These are phyloP conservation scores for Cephus cinctus DNA, from an alignment of 1,140 invertebrate species.

Conservation along the genomic window DNA sequence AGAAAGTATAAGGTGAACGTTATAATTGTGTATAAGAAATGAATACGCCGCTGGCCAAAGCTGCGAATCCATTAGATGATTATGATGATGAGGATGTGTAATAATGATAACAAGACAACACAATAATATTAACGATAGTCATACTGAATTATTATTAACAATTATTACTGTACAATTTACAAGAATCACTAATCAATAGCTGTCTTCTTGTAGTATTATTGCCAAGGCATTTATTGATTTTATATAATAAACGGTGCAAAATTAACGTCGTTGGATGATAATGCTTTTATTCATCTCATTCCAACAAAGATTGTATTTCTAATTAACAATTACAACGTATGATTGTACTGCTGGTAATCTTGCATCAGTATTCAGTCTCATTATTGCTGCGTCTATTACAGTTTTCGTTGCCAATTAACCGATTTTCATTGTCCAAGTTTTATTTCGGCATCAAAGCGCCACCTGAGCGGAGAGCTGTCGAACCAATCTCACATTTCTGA, in stretches of 20 bases:
- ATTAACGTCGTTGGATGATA: constrained; percentile 12
- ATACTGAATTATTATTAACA: constrained; percentile 18
- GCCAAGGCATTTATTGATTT: constrained; percentile 28
- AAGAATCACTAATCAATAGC: constrained; percentile 21
- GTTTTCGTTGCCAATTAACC: too few relatives aligned
- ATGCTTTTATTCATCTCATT: too few relatives aligned
- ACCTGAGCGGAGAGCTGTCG: too few relatives aligned
- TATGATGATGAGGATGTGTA: constrained; percentile 11
- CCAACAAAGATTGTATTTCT: too few relatives aligned
- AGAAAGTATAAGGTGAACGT: constrained; percentile 12
- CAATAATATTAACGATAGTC: constrained; percentile 11
- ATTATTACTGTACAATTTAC: constrained; percentile 26
- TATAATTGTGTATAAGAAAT: constrained; percentile 13
- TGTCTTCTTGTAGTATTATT: constrained; percentile 26
- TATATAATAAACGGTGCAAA: constrained; percentile 28
- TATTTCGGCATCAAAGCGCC: too few relatives aligned
- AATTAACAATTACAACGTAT: too few relatives aligned
- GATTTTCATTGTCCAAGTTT: too few relatives aligned
- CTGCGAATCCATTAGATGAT: not conserved
- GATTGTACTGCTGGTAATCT: too few relatives aligned
- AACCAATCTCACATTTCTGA: too few relatives aligned
- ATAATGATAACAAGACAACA: constrained; percentile 8
- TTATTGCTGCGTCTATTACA: too few relatives aligned
- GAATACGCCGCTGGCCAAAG: constrained; percentile 3
- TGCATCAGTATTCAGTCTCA: too few relatives aligned